Conservation (phyloP, 2,888 invertebrate species). For the Vandiemenella viatica region DNA sequence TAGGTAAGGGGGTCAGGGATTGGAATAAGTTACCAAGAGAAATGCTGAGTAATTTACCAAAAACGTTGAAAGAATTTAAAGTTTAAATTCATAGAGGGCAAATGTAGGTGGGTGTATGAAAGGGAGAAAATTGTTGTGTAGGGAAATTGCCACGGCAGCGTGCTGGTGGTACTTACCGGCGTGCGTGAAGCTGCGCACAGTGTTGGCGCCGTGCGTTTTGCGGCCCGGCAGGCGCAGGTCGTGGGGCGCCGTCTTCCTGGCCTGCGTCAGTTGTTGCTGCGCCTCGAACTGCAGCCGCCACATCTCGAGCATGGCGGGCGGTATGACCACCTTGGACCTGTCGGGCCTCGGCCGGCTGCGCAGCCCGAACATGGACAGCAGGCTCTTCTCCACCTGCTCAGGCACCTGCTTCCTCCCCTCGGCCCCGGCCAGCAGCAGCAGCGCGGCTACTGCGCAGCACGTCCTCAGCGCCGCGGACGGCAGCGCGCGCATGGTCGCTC, state of each 20-base stretch:
- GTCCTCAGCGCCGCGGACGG: constrained; percentile 26
- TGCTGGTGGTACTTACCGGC: too few relatives aligned
- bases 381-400: constrained; percentile 33
- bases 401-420: constrained; percentile 14
- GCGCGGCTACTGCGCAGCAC: constrained; percentile 5
- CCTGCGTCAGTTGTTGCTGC: background rate
- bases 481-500: constrained; percentile 28
- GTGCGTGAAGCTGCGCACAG: constrained; percentile 71
- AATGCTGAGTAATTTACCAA: too few relatives aligned
- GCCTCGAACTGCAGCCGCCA: constrained; percentile 42
- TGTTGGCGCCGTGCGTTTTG: constrained; percentile 63
- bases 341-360: constrained; percentile 36
- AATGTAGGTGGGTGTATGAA: too few relatives aligned
- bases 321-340: constrained; percentile 40
- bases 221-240: constrained; percentile 51
- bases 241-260: constrained; percentile 41
- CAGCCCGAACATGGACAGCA: constrained; percentile 47
- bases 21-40: too few relatives aligned
- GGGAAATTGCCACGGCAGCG: too few relatives aligned
- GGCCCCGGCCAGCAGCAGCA: constrained; percentile 28
- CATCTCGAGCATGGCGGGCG: constrained; percentile 64
- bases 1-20: too few relatives aligned
- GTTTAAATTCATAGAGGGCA: too few relatives aligned
- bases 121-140: too few relatives aligned
- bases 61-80: too few relatives aligned